Evolutionary conservation across 2,797 vertebrate species (phyloP).

Genomic region (Scyliorhinus canicula): DNA sequence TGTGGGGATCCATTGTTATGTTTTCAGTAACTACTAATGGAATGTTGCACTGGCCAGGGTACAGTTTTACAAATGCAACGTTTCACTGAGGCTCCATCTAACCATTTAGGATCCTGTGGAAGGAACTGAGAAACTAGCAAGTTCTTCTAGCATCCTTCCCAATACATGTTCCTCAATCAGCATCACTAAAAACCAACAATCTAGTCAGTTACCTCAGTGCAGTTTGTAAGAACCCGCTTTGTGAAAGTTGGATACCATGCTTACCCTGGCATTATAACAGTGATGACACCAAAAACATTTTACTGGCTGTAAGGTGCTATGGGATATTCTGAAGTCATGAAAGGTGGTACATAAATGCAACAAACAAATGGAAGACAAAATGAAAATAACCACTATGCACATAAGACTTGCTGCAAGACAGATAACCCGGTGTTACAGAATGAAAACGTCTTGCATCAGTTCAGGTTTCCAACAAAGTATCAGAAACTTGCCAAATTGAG

Average conservation of each 20-base stretch:
- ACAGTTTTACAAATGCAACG: too few relatives aligned
- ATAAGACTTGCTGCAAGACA: background rate
- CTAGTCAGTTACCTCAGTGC: background rate
- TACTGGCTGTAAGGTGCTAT: background rate
- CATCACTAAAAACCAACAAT: background rate
- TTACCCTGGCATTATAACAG: background rate
- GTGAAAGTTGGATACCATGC: background rate
- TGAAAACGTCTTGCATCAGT: background rate
- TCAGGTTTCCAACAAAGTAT: background rate
- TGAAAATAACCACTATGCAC: background rate
- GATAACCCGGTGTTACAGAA: background rate
- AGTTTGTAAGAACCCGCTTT: background rate
- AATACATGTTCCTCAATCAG: background rate
- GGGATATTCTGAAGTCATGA: background rate
- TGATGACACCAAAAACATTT: background rate
- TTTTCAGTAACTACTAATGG: too few relatives aligned
- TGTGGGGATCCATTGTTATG: too few relatives aligned
- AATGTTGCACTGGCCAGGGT: too few relatives aligned
- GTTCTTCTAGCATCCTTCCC: background rate
- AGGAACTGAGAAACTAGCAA: background rate
- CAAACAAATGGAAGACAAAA: background rate
- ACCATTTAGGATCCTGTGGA: too few relatives aligned
- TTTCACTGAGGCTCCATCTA: too few relatives aligned
- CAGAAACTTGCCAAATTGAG: background rate
- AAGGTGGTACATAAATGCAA: background rate